Evolutionary conservation across 2,797 vertebrate genomes (phyloP).

Genomic region (Premnoplex brunnescens): DNA sequence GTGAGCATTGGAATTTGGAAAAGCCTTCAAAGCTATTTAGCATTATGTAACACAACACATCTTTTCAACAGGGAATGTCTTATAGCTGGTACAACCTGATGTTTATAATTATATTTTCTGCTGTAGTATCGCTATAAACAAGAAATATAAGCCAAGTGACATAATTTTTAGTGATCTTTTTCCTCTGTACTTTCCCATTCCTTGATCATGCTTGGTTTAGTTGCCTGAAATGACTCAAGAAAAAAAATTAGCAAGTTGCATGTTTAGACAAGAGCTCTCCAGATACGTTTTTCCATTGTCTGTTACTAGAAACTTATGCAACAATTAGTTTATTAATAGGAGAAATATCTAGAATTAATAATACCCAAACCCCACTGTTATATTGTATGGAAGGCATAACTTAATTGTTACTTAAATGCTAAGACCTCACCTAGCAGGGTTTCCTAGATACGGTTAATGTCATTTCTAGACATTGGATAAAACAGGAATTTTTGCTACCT

Average conservation of each 20-base stretch:
- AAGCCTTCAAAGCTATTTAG: neutral
- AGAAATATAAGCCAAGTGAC: neutral
- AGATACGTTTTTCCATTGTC: neutral
- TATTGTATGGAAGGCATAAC: neutral
- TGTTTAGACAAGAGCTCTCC: neutral
- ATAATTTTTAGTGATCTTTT: neutral
- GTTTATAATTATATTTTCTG: neutral
- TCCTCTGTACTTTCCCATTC: neutral
- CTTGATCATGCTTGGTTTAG: neutral
- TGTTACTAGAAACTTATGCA: neutral
- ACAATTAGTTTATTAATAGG: neutral
- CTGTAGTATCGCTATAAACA: neutral
- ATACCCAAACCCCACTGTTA: neutral
- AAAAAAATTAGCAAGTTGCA: neutral
- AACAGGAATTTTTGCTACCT: neutral
- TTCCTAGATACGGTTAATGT: neutral
- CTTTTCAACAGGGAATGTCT: neutral
- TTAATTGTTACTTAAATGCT: neutral
- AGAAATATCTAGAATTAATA: neutral
- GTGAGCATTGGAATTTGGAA: neutral
- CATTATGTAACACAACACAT: neutral
- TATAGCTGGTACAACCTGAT: neutral
- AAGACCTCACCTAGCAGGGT: neutral
- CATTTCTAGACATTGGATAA: neutral
- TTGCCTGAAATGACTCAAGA: constrained; percentile 1